Evolutionary conservation across 2,797 vertebrate species (phyloP).

Genomic region (Spizella passerina): DNA sequence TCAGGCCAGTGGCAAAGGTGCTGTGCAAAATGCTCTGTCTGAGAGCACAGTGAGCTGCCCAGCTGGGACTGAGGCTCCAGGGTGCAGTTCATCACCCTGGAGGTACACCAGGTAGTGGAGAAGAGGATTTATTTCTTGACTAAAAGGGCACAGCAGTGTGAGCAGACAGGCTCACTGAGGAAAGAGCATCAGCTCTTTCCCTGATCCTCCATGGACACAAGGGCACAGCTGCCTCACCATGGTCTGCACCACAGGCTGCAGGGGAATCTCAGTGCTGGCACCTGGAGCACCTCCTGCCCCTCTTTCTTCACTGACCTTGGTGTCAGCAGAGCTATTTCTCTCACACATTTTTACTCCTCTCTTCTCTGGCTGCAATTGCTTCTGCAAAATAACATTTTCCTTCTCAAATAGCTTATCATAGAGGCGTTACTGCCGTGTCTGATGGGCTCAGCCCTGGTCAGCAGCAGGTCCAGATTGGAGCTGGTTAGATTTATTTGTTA

Average conservation of each 20-base stretch:
- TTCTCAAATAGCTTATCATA: background rate
- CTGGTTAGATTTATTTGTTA: background rate
- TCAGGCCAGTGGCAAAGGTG: background rate
- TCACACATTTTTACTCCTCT: background rate
- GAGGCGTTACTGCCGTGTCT: accelerated
- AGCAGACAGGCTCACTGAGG: background rate
- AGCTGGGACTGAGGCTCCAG: background rate
- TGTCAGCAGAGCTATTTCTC: background rate
- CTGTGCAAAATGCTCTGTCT: background rate
- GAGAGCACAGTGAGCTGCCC: background rate
- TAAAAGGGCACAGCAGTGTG: background rate
- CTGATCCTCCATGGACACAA: background rate
- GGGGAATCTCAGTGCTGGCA: background rate
- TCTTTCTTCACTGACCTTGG: background rate
- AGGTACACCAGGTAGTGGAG: background rate
- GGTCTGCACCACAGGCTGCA: background rate
- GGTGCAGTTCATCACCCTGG: background rate
- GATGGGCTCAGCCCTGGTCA: background rate
- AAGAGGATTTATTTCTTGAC: background rate
- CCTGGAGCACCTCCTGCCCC: background rate
- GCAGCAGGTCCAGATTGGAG: background rate
- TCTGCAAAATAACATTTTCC: background rate
- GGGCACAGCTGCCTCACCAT: background rate
- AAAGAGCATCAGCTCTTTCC: background rate
- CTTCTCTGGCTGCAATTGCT: background rate